These are phyloP conservation scores for Dinothrombium tinctorium DNA, from an alignment of 1,140 invertebrate genomes.

Conservation along the genomic window DNA sequence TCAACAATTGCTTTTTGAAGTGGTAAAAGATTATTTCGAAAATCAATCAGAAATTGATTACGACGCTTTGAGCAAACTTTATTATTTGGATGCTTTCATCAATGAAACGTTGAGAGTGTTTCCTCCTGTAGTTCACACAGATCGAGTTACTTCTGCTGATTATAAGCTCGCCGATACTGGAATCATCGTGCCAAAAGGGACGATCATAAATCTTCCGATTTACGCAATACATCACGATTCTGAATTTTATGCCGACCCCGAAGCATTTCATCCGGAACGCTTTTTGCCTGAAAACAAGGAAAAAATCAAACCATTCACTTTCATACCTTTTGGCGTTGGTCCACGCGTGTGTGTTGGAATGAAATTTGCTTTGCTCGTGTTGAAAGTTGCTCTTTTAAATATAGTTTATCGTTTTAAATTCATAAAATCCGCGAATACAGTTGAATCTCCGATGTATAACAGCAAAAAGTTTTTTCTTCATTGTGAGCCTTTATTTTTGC, in stretches of 20 bases:
- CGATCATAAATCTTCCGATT: slow-evolving; percentile 30
- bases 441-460: too few relatives aligned
- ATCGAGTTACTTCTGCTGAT: slow-evolving; percentile 19
- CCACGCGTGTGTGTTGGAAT: slow-evolving; percentile 28
- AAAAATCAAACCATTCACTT: slow-evolving; percentile 21
- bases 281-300: slow-evolving; percentile 3
- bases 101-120: slow-evolving; percentile 17
- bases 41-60: slow-evolving; percentile 8
- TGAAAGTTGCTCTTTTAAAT: too few relatives aligned
- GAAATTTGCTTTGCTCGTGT: slow-evolving; percentile 9
- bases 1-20: too few relatives aligned
- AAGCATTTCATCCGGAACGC: slow-evolving; percentile 17
- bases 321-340: slow-evolving; percentile 34
- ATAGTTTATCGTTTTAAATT: too few relatives aligned
- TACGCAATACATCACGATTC: slow-evolving; percentile 14
- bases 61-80: slow-evolving; percentile 14
- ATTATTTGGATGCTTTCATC: slow-evolving; percentile 19
- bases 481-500: too few relatives aligned
- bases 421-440: too few relatives aligned
- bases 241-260: slow-evolving; percentile 24
- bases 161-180: neutral
- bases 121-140: slow-evolving; percentile 22
- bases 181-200: slow-evolving; percentile 25
- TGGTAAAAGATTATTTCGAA: slow-evolving; percentile 8
- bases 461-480: too few relatives aligned